Conservation (phyloP, 2,888 invertebrate species). For the Himalopsyche kuldschensis region DNA sequence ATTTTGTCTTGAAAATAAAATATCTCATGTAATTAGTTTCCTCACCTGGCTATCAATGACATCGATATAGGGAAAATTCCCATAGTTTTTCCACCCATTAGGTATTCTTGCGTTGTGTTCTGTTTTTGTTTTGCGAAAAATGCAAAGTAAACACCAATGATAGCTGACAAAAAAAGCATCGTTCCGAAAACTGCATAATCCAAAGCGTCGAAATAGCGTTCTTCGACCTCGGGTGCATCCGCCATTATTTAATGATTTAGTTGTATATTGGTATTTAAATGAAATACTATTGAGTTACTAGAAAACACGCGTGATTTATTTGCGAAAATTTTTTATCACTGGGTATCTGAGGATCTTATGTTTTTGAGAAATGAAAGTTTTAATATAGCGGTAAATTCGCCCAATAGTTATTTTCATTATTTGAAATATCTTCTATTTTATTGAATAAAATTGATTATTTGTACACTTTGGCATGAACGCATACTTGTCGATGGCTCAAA, state of each 20-base stretch:
- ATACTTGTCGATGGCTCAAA: neutral
- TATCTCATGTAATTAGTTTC: no score
- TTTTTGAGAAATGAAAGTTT: conserved; percentile 1
- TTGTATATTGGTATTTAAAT: neutral
- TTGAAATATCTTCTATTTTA: neutral
- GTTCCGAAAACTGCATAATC: conserved; percentile 68
- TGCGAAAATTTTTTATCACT: conserved; percentile 17
- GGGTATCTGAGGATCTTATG: conserved; percentile 1
- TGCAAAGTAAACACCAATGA: conserved; percentile 72
- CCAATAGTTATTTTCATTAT: conserved; percentile 29
- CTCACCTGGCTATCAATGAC: conserved; percentile 75
- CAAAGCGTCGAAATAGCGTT: conserved; percentile 59
- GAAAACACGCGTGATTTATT: conserved; percentile 11
- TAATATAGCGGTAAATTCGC: conserved; percentile 16
- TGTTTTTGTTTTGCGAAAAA: conserved; percentile 69
- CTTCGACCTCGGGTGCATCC: neutral
- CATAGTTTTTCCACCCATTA: conserved; percentile 77
- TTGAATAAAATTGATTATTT: neutral
- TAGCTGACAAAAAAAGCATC: conserved; percentile 66
- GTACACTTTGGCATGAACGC: neutral
- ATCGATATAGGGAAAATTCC: conserved; percentile 78
- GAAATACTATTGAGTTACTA: neutral
- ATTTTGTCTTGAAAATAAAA: neutral
- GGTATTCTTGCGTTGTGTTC: conserved; percentile 70
- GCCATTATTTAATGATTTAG: neutral